Evolutionary conservation across 2,888 invertebrate genomes (phyloP).

Genomic region (Nymphalis polychloros): DNA sequence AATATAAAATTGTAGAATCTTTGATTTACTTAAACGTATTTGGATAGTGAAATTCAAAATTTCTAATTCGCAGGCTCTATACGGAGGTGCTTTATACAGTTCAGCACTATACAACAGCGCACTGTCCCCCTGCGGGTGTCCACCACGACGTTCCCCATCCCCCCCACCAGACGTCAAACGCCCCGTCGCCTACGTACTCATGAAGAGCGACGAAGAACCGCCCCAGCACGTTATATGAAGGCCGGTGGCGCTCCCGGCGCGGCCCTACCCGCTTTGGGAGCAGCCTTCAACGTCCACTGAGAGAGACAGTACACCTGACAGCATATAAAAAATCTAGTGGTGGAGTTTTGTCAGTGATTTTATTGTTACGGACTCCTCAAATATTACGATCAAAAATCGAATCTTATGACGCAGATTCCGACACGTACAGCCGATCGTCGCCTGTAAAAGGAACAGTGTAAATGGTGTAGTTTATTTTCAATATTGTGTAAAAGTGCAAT

Average conservation of each 20-base stretch:
- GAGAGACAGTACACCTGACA: conserved; percentile 73
- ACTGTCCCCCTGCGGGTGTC: conserved; percentile 73
- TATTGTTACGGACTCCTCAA: too few relatives aligned
- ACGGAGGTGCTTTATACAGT: conserved; percentile 75
- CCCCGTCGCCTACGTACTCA: conserved; percentile 83
- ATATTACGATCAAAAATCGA: too few relatives aligned
- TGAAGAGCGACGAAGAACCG: conserved; percentile 83
- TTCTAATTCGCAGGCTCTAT: conserved; percentile 61
- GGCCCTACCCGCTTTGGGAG: conserved; percentile 81
- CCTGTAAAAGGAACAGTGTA: too few relatives aligned
- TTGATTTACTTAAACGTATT: background rate
- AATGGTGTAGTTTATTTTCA: too few relatives aligned
- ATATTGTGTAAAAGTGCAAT: conserved; percentile 2
- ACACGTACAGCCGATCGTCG: too few relatives aligned
- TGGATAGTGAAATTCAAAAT: background rate
- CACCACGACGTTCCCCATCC: conserved; percentile 70
- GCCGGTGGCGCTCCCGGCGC: conserved; percentile 90
- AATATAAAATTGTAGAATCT: too few relatives aligned
- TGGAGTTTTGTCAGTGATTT: background rate
- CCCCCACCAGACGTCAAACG: conserved; percentile 77
- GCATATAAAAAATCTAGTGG: conserved; percentile 53
- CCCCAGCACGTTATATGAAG: conserved; percentile 90
- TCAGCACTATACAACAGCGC: conserved; percentile 74
- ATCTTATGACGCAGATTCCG: too few relatives aligned
- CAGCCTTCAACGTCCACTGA: conserved; percentile 73